These are phyloP conservation scores for Dryomyza anilis DNA, from an alignment of 2,888 invertebrate genomes.

Conservation along the genomic window DNA sequence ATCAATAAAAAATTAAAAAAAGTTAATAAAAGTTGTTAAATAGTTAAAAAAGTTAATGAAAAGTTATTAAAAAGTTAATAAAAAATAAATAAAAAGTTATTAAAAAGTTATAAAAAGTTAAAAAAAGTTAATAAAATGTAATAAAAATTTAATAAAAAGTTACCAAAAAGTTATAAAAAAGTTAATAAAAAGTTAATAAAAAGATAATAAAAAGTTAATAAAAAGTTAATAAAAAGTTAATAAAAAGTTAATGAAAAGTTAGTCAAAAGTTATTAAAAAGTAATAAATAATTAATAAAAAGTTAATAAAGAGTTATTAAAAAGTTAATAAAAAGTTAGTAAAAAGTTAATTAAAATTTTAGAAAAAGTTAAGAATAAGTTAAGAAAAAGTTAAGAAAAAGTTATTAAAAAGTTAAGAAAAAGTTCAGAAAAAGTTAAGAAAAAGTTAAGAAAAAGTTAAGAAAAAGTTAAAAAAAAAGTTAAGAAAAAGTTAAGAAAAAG, in stretches of 20 bases:
- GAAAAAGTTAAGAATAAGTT: not conserved
- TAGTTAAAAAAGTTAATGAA: not conserved
- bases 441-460: slow-evolving; percentile 14
- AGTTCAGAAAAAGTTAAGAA: not conserved
- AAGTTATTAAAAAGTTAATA: slow-evolving; percentile 5
- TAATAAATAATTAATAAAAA: not conserved
- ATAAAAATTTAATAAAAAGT: slow-evolving; percentile 8
- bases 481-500: no score
- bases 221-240: no score
- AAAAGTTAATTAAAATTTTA: not conserved
- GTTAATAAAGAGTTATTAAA: not conserved
- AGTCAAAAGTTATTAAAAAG: not conserved
- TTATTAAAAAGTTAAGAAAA: no score
- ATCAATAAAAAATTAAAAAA: not conserved
- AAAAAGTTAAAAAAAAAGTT: no score
- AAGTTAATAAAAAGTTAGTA: no score
- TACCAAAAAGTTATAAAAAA: slow-evolving; percentile 12
- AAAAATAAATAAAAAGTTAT: slow-evolving; percentile 4
- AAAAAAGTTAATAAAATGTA: not conserved
- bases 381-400: not conserved
- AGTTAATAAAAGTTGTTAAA: not conserved
- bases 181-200: not conserved
- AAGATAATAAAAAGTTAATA: no score
- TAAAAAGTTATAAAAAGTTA: not conserved
- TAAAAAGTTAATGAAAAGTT: no score